Evolutionary conservation across 2,888 invertebrate genomes (phyloP).

Genomic region (Zygothrica quintamaculata): DNA sequence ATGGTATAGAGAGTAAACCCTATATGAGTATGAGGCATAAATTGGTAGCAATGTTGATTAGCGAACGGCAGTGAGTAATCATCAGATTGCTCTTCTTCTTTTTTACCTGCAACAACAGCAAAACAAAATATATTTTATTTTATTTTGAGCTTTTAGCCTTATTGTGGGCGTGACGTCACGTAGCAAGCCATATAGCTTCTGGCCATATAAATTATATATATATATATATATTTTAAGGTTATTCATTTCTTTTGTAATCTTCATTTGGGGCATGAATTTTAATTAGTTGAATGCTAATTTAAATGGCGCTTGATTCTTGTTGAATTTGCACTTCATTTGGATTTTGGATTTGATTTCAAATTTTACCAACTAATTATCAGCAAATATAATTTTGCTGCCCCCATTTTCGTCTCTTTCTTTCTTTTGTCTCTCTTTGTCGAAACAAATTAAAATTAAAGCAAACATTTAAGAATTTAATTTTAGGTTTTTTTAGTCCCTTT

Average conservation of each 20-base stretch:
- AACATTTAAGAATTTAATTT: no score
- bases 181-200: no score
- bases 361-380: no score
- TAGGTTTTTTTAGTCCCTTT: no score
- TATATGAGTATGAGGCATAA: background rate
- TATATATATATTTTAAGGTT: slow-evolving; percentile 9
- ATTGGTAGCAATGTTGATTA: slow-evolving; percentile 45
- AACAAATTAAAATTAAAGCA: no score
- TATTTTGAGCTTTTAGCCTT: slow-evolving; percentile 5
- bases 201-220: slow-evolving; percentile 1
- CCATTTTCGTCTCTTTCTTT: no score
- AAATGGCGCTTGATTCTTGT: slow-evolving; percentile 22
- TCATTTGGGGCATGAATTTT: slow-evolving; percentile 38
- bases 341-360: background rate
- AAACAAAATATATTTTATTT: slow-evolving; percentile 6
- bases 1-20: background rate
- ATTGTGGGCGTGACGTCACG: slow-evolving; percentile 49
- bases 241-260: slow-evolving; percentile 15
- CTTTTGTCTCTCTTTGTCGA: no score
- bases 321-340: slow-evolving; percentile 20
- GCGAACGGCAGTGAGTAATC: slow-evolving; percentile 47
- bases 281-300: slow-evolving; percentile 48
- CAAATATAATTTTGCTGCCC: no score
- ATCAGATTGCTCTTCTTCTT: slow-evolving; percentile 27
- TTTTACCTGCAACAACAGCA: background rate